phyloP scores from a whole-genome alignment of 2,888 invertebrate genomes.

The Gari tellinella region DNA sequence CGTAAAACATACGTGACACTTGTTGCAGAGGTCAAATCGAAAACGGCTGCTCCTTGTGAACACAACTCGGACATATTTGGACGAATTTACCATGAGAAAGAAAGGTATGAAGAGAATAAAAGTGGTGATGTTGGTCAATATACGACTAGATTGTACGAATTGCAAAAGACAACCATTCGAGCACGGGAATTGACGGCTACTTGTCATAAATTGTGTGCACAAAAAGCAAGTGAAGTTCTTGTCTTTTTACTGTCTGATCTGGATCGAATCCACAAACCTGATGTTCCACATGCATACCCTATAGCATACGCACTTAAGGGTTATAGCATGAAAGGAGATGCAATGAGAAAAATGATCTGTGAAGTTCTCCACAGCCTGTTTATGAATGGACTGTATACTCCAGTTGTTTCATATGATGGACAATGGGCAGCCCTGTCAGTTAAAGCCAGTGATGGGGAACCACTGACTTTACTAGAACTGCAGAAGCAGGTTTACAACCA shows the following conservation, averaged over 20 bases:
- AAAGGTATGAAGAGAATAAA: background rate
- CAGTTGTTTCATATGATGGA: conserved; percentile 25
- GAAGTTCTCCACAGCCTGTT: background rate
- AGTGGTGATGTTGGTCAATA: too few relatives aligned
- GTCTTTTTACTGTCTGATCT: conserved; percentile 41
- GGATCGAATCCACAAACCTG: conserved; percentile 20
- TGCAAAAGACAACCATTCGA: background rate
- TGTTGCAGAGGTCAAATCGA: too few relatives aligned
- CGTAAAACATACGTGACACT: background rate
- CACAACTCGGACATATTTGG: background rate
- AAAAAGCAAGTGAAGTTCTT: conserved; percentile 40
- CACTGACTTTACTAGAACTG: conserved; percentile 24
- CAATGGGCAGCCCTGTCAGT: conserved; percentile 23
- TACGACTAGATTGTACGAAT: too few relatives aligned
- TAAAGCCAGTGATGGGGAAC: background rate
- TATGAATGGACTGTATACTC: background rate
- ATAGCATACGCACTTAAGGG: conserved; percentile 49
- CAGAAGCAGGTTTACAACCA: conserved; percentile 16
- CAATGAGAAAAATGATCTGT: background rate
- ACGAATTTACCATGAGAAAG: background rate
- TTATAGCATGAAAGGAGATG: conserved; percentile 29
- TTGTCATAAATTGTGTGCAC: conserved; percentile 18
- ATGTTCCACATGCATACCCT: conserved; percentile 24
- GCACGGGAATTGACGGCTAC: too few relatives aligned
- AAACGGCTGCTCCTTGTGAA: background rate